Evolutionary conservation across 2,888 invertebrate genomes (phyloP), one percentile per base, ranked within the genome.

Genomic region (Pachymerium ferrugineum): DNA sequence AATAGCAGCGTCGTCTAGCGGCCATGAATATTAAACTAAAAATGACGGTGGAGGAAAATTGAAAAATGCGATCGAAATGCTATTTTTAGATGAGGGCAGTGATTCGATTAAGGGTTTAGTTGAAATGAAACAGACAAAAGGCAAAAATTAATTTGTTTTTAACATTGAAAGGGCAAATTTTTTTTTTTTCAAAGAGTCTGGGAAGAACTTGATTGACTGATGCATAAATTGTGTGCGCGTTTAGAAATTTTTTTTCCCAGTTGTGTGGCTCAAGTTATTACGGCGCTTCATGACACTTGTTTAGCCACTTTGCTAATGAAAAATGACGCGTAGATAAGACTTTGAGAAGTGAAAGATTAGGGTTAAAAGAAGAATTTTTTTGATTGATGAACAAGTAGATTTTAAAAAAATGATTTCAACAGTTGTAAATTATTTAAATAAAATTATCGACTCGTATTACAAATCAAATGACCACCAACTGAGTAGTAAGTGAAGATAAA

Each of bases 11-110:
- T 0, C 62, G 62, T 14, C 62, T 62, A 28, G 62, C 62, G 62
- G 62, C 62, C 28, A 62, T 62, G 62, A 62, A 62, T 62, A 62
- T 62, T 62, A 62, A 62, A 28, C 28, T 22, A 28, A 62, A 62
- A n/a, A 16, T n/a, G n/a, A n/a, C n/a, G n/a, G n/a, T n/a, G n/a
- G n/a, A n/a, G n/a, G n/a, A 8, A 62, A 62, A 5, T 54, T 22
- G 19, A 10, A 54, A 54, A 54, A 54, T 19, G 22, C 47, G 47
- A 54, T 54, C 47, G 47, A 54, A 2, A 62, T 62, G 62, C 25
- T 62, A 62, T 62, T 62, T 54, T 62, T 62, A 62, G 62, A 12
- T 54, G 22, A 2, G 1, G 47, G 47, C 19, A 54, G 22, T 62
- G 62, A 62, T 62, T 62, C 62, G 25, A 62, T 62, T 62, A 62